These are phyloP conservation scores for Phrynosoma blainvillii DNA, from an alignment of 2,113 vertebrate species.

Conservation along the genomic window DNA sequence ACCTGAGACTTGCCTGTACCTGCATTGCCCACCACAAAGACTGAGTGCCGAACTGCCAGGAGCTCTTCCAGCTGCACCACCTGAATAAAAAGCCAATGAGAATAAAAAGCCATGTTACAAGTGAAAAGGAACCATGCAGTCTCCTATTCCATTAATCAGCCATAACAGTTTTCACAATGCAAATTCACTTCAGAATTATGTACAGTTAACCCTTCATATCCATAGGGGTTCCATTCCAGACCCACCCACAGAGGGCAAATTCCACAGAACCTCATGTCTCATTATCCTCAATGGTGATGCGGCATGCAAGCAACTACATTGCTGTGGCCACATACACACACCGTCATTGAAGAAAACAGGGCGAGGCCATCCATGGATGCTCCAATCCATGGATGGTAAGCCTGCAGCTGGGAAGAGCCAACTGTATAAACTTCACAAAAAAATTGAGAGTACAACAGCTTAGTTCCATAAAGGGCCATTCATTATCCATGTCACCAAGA, in stretches of 20 bases:
- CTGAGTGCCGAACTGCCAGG: conserved; percentile 90
- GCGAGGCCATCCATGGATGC: no score
- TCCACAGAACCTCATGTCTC: no score
- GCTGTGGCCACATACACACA: no score
- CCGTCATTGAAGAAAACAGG: no score
- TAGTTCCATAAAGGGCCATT: neutral
- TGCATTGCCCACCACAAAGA: conserved; percentile 92
- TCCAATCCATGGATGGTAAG: no score
- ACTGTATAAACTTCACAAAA: neutral
- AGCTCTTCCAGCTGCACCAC: conserved; percentile 96
- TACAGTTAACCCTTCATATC: no score
- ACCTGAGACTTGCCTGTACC: conserved; percentile 96
- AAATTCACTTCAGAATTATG: neutral
- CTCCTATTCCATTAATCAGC: neutral
- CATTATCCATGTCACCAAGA: no score
- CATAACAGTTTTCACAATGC: neutral
- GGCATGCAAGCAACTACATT: no score
- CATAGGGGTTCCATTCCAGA: no score
- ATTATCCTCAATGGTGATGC: no score
- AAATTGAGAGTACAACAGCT: neutral
- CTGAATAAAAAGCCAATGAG: conserved; percentile 65
- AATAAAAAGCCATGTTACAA: neutral
- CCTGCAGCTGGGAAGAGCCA: no score
- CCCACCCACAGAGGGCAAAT: no score
- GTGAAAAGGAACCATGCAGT: accelerated